These are phyloP conservation scores for Oostethus manadensis DNA, from an alignment of 2,113 vertebrate species.

Conservation along the genomic window DNA sequence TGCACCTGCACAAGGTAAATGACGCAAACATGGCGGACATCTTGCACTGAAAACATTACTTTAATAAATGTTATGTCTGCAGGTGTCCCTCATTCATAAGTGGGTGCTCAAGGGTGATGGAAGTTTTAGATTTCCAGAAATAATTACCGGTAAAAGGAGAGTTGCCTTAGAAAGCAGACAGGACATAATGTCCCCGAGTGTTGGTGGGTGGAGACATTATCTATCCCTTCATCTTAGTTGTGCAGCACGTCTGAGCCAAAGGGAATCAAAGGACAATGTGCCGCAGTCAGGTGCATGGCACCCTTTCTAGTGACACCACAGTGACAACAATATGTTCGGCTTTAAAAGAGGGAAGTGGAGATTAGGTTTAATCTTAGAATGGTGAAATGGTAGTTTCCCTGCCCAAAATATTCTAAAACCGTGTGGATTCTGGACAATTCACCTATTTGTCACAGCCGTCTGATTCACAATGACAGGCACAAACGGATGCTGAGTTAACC, in stretches of 20 bases:
- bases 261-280: slow-evolving; percentile 1
- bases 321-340: neutral
- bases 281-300: neutral
- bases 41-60: too few species aligned
- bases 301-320: neutral
- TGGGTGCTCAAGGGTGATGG: too few species aligned
- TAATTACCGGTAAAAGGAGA: too few species aligned
- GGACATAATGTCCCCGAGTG: neutral
- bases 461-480: neutral
- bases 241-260: slow-evolving; percentile 1
- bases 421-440: neutral
- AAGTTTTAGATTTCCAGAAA: too few species aligned
- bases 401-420: neutral
- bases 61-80: too few species aligned
- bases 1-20: too few species aligned
- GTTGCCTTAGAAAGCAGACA: neutral
- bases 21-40: too few species aligned
- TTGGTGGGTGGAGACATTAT: neutral
- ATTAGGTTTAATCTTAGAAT: slow-evolving; percentile 1
- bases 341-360: neutral
- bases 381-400: neutral
- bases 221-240: slow-evolving; percentile 2
- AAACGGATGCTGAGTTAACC: neutral
- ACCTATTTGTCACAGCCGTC: neutral
- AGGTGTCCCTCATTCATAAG: too few species aligned